Evolutionary conservation across 2,113 vertebrate genomes (phyloP), one percentile per base, ranked within the genome.

Genomic region (Datnioides undecimradiatus): DNA sequence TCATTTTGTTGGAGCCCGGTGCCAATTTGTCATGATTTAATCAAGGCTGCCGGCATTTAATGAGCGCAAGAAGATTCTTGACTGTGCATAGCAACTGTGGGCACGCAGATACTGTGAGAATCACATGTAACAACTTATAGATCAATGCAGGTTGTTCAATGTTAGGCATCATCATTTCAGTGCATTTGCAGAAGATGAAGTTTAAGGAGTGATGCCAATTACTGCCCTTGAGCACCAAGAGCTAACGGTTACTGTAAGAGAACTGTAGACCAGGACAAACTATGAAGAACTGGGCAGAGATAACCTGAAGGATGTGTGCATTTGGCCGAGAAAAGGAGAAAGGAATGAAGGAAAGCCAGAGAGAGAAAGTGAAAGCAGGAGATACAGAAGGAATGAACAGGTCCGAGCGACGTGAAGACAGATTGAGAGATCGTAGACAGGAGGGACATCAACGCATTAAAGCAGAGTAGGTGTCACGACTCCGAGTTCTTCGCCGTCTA

Each of bases 391-490:
- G 52, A 13, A 33, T 33, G 43, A 48, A 17, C 49, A 2, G 5
- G 34, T 21, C 13, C 1, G 4, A 77, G 12, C 17, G 49, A 25
- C n/a, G 9, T 27, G 27, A 43, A 16, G 57, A 49, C 9, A 63
- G 34, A 57, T 7, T 34, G 34, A 68, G 51, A 45, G 40, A 58
- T 27, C 13, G 6, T 41, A 41, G n/a, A 66, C 58, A 73, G 68
- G 78, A 79, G 93, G 91, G 34, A 17, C 48, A 38, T 29, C 27
- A 52, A 90, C 88, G 79, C 80, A 82, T 84, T 23, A 76, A 86
- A 83, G 67, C 27, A 90, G 88, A 88, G 90, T 88, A 89, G 46
- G 40, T 49, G 79, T 89, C 91, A 59, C 17, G 31, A 8, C 55
- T 73, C 54, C 0, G 49, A 64, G 49, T 36, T 94, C 93, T 95